phyloP scores from a whole-genome alignment of 1,140 invertebrate species.

The Hetaerina americana region DNA sequence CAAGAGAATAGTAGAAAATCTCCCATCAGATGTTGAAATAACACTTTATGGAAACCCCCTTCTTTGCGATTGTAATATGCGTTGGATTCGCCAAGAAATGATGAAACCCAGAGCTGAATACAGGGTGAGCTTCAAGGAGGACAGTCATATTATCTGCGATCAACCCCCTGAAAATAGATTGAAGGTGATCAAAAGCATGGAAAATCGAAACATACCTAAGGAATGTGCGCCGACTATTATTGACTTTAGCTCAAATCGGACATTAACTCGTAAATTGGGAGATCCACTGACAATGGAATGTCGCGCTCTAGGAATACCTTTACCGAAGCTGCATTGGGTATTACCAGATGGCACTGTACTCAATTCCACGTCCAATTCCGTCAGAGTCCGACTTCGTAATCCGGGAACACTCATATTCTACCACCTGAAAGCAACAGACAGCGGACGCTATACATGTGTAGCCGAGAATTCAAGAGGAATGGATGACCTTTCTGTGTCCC shows the following conservation, averaged over 20 bases:
- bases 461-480: background rate
- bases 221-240: background rate
- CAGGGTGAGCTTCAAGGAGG: background rate
- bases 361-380: background rate
- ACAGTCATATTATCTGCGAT: background rate
- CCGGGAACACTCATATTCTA: conserved; percentile 2
- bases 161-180: background rate
- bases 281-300: conserved; percentile 3
- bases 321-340: background rate
- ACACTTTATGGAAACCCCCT: background rate
- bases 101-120: background rate
- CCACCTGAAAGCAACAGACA: conserved; percentile 4
- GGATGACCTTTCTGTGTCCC: background rate
- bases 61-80: background rate
- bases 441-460: background rate
- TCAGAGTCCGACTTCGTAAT: background rate
- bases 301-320: background rate
- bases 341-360: conserved; percentile 1
- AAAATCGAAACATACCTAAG: background rate
- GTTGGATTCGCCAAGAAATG: background rate
- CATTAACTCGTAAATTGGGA: background rate
- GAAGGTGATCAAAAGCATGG: background rate
- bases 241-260: background rate
- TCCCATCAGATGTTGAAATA: background rate
- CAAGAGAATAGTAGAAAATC: background rate